A percentile compares a stretch with the other conserved stretches of the same genome.
These are phyloP conservation scores for Ennomos fuscantarius DNA, from an alignment of 2,888 invertebrate species.

Conservation along the genomic window DNA sequence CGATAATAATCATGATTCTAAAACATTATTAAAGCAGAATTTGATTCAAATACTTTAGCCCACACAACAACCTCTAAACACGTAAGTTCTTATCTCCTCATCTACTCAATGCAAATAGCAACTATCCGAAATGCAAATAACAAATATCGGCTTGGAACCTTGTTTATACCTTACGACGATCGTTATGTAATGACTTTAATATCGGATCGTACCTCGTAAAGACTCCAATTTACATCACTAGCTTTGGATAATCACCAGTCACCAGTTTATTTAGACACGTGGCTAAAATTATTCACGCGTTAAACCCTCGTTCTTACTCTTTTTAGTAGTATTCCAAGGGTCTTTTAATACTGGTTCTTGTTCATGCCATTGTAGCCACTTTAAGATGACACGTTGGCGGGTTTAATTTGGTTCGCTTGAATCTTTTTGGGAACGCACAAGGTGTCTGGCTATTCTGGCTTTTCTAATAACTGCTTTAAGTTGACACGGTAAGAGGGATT, in stretches of 20 bases:
- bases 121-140: constrained; percentile 24
- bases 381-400: not conserved
- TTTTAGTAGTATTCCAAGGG: not conserved
- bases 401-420: not conserved
- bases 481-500: too few species aligned
- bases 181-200: constrained; percentile 24
- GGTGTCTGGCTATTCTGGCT: not conserved
- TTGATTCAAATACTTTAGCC: constrained; percentile 4
- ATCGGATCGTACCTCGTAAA: constrained; percentile 38
- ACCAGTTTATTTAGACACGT: constrained; percentile 10
- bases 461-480: too few species aligned
- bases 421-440: not conserved
- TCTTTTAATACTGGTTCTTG: constrained; percentile 1
- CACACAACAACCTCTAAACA: constrained; percentile 13
- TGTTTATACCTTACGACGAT: constrained; percentile 23
- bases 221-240: constrained; percentile 33
- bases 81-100: constrained; percentile 14
- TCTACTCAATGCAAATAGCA: constrained; percentile 24
- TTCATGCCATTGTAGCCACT: not conserved
- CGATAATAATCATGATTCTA: not conserved
- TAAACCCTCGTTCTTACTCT: not conserved
- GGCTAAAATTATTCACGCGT: constrained; percentile 5
- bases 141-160: constrained; percentile 16
- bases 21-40: not conserved
- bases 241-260: constrained; percentile 24